Conservation (phyloP, 1,140 invertebrate species). For the Hetaerina americana region DNA sequence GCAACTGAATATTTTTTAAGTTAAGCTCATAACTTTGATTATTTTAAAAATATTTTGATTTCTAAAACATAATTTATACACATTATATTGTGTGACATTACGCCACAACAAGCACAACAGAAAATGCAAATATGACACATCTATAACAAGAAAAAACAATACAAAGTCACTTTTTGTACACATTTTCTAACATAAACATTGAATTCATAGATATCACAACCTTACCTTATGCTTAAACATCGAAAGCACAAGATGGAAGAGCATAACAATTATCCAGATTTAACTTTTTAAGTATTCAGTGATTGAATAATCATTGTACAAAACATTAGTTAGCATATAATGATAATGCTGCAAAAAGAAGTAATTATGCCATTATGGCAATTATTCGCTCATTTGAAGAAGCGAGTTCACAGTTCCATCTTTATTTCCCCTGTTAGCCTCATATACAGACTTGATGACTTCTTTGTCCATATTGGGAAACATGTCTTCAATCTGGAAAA, state of each 20-base stretch:
- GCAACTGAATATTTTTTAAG: too few relatives aligned
- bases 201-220: too few relatives aligned
- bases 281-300: not conserved
- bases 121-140: too few relatives aligned
- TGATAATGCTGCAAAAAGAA: not conserved
- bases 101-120: too few relatives aligned
- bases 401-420: conserved; percentile 81
- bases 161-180: too few relatives aligned
- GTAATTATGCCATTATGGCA: not conserved
- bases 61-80: too few relatives aligned
- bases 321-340: not conserved
- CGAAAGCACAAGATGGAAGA: not conserved
- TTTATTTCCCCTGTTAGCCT: conserved; percentile 80
- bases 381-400: conserved; percentile 68
- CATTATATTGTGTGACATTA: too few relatives aligned
- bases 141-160: too few relatives aligned
- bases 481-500: conserved; percentile 78
- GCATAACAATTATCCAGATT: not conserved
- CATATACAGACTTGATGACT: conserved; percentile 79
- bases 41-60: too few relatives aligned
- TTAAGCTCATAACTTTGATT: too few relatives aligned
- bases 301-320: not conserved
- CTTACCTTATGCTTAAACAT: too few relatives aligned
- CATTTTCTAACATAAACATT: too few relatives aligned
- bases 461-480: conserved; percentile 89